These are phyloP conservation scores for Trigoniulus corallinus DNA, from an alignment of 1,140 invertebrate species.

Conservation along the genomic window DNA sequence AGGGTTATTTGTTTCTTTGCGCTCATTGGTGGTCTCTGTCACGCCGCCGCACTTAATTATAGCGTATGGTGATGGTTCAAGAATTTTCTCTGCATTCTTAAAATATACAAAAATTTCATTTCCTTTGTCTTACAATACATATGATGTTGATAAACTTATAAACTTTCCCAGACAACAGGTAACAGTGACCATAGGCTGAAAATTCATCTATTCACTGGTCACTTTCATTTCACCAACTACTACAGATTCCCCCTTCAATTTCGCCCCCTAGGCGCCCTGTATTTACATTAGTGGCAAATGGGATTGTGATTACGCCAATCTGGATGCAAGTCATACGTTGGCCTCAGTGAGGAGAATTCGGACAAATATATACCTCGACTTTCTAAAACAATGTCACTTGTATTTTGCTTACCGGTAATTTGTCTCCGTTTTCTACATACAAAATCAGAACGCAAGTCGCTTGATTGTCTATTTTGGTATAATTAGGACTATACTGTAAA, in stretches of 20 bases:
- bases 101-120: constrained; percentile 1
- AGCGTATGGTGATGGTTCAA: background rate
- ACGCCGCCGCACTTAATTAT: background rate
- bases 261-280: too few species aligned
- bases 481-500: background rate
- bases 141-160: too few species aligned
- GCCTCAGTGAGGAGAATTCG: background rate
- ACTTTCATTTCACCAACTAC: too few species aligned
- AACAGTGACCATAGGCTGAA: too few species aligned
- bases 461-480: background rate
- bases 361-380: background rate
- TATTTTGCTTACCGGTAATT: background rate
- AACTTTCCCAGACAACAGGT: too few species aligned
- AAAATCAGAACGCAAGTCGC: background rate
- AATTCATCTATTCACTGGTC: too few species aligned
- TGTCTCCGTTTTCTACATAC: constrained; percentile 2
- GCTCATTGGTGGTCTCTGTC: background rate
- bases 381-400: background rate
- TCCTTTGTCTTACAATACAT: too few species aligned
- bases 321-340: background rate
- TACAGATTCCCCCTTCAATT: too few species aligned
- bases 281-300: too few species aligned
- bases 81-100: too few species aligned
- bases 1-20: background rate
- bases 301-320: too few species aligned